Evolutionary conservation across 2,888 invertebrate species (phyloP).

Genomic region (Archaeoteleia sp.): DNA sequence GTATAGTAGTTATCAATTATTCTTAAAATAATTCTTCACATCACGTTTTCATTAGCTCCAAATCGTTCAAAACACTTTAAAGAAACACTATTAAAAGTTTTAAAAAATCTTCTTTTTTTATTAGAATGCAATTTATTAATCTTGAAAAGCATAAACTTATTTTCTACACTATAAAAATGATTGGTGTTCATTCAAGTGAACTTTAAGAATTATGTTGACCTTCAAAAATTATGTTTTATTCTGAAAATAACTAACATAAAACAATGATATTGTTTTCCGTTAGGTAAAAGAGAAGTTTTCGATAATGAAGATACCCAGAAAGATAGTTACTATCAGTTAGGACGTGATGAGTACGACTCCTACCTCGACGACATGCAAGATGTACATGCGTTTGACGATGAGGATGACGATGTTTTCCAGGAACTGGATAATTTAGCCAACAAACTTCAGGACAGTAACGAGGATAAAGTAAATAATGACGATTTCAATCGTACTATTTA

Average conservation of each 20-base stretch:
- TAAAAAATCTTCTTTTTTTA: too few relatives aligned
- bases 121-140: too few relatives aligned
- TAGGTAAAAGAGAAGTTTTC: slow-evolving; percentile 63
- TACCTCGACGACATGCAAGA: slow-evolving; percentile 58
- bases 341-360: slow-evolving; percentile 35
- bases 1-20: too few relatives aligned
- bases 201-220: too few relatives aligned
- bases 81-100: too few relatives aligned
- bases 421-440: slow-evolving; percentile 54
- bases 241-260: not conserved
- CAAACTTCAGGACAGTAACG: slow-evolving; percentile 38
- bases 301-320: slow-evolving; percentile 45
- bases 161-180: too few relatives aligned
- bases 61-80: too few relatives aligned
- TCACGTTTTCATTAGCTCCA: too few relatives aligned
- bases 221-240: slow-evolving; percentile 3
- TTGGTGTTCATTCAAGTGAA: too few relatives aligned
- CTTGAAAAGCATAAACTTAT: too few relatives aligned
- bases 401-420: slow-evolving; percentile 64
- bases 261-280: slow-evolving; percentile 11
- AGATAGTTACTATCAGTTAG: slow-evolving; percentile 36
- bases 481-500: slow-evolving; percentile 18
- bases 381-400: slow-evolving; percentile 61
- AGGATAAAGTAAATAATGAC: slow-evolving; percentile 18
- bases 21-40: too few relatives aligned